phyloP scores from a whole-genome alignment of 2,113 vertebrate species.

The Camarhynchus parvulus region DNA sequence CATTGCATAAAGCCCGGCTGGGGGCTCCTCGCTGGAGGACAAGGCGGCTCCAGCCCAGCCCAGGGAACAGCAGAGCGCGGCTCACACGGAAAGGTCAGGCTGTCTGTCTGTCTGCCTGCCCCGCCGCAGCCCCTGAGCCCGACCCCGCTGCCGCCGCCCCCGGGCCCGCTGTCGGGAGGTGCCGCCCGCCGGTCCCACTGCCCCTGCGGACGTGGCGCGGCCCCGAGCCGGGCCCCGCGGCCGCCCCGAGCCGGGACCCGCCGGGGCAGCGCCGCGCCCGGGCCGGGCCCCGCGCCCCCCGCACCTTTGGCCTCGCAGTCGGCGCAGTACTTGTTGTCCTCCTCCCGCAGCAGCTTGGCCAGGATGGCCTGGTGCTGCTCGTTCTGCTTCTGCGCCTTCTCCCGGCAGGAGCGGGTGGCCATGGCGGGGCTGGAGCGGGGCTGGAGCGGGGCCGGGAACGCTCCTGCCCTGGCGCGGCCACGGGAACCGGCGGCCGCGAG shows the following conservation, averaged over 20 bases:
- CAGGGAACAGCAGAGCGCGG: accelerated
- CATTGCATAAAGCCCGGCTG: background rate
- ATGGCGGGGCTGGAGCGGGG: background rate
- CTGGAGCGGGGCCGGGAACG: too few relatives aligned
- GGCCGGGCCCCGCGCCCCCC: background rate
- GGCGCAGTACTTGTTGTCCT: constrained; percentile 94
- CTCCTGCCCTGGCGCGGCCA: background rate
- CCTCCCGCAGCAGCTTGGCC: constrained; percentile 89
- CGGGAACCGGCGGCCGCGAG: constrained; percentile 23
- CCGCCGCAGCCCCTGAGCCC: background rate
- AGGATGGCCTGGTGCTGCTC: constrained; percentile 95
- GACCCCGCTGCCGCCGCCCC: background rate
- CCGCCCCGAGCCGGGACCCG: too few relatives aligned
- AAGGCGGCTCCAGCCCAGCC: background rate
- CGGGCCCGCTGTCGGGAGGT: too few relatives aligned
- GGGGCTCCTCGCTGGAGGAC: background rate
- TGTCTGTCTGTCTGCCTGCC: background rate
- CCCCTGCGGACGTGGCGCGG: too few relatives aligned
- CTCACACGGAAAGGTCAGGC: background rate
- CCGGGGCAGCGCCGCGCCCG: too few relatives aligned
- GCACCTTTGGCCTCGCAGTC: constrained; percentile 79
- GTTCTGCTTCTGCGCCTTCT: constrained; percentile 95
- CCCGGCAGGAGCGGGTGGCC: constrained; percentile 21
- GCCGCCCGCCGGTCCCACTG: too few relatives aligned
- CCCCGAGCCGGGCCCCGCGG: too few relatives aligned